These are phyloP conservation scores for Andrena hattorfiana DNA, from an alignment of 2,888 invertebrate species.

Conservation along the genomic window DNA sequence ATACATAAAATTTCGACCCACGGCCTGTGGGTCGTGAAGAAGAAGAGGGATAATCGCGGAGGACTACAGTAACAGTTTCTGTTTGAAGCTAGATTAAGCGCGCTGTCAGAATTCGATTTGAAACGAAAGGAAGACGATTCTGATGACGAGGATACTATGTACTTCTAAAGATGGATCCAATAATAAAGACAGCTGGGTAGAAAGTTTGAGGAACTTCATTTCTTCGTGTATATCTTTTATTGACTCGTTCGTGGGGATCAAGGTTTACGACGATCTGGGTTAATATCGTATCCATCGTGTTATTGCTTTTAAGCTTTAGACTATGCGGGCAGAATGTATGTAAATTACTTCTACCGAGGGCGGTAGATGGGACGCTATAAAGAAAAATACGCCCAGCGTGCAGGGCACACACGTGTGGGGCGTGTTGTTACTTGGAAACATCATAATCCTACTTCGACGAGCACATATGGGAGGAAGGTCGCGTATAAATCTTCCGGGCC, in stretches of 20 bases:
- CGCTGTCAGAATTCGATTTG: too few relatives aligned
- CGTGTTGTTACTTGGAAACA: conserved; percentile 78
- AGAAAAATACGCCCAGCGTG: conserved; percentile 29
- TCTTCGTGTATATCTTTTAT: too few relatives aligned
- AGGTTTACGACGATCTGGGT: background rate
- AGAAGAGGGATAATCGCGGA: background rate
- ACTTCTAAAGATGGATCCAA: too few relatives aligned
- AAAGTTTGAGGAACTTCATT: too few relatives aligned
- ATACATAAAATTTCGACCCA: conserved; percentile 25
- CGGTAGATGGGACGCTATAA: conserved; percentile 33
- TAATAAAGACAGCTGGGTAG: conserved; percentile 1
- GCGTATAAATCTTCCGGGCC: conserved; percentile 69
- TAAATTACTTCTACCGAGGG: conserved; percentile 27
- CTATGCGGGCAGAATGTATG: conserved; percentile 18
- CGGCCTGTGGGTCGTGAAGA: background rate
- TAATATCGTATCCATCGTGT: conserved; percentile 14
- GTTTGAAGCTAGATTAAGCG: background rate
- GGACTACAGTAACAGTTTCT: background rate
- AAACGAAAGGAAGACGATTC: too few relatives aligned
- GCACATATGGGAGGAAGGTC: conserved; percentile 60
- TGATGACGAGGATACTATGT: too few relatives aligned
- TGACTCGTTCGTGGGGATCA: background rate
- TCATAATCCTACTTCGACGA: conserved; percentile 75
- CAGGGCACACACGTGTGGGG: conserved; percentile 64
- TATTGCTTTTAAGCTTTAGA: conserved; percentile 1